Conservation (phyloP, 2,113 vertebrate genomes). For the Lepidothrix coronata region DNA sequence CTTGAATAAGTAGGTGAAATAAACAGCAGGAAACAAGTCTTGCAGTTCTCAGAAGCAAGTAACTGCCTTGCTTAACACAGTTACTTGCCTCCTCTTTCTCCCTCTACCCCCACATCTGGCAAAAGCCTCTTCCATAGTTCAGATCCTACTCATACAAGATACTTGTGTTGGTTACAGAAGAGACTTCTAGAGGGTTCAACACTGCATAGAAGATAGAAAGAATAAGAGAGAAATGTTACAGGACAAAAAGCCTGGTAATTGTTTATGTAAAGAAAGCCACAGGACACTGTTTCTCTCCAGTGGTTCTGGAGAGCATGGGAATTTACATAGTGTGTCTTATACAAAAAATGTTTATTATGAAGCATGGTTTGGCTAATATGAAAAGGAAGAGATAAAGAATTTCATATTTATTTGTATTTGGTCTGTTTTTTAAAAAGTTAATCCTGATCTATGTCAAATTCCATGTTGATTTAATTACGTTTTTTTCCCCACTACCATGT, state of each 20-base stretch:
- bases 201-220: not conserved
- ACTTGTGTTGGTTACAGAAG: not conserved
- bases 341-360: constrained; percentile 3
- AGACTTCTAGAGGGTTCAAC: not conserved
- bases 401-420: constrained; percentile 11
- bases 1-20: not conserved
- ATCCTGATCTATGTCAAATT: not conserved
- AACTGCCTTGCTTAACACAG: not conserved
- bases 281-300: not conserved
- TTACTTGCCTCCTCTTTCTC: not conserved
- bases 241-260: not conserved
- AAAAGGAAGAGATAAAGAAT: not conserved
- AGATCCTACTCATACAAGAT: not conserved
- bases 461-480: not conserved
- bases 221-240: not conserved
- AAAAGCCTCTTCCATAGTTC: not conserved
- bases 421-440: not conserved
- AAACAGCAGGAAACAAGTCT: not conserved
- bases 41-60: not conserved
- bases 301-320: not conserved
- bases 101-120: not conserved
- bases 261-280: not conserved
- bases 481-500: not conserved
- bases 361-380: not conserved
- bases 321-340: not conserved